phyloP scores from a whole-genome alignment of 2,888 invertebrate species.

The Trachelus tabidus region DNA sequence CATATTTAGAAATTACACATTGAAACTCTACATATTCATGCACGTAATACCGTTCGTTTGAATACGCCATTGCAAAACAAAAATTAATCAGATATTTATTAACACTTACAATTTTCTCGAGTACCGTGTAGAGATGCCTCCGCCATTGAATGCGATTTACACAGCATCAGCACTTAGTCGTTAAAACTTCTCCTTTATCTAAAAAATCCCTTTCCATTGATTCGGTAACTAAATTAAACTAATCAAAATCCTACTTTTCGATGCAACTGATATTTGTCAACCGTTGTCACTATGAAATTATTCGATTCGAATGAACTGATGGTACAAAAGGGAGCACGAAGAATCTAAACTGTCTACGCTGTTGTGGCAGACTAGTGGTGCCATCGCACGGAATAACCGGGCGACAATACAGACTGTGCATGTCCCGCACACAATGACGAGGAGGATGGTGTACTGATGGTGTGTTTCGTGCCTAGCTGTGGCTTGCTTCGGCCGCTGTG shows the following conservation, averaged over 20 bases:
- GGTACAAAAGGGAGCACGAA: neutral
- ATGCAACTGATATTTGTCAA: neutral
- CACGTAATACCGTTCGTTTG: neutral
- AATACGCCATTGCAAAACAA: neutral
- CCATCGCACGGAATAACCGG: neutral
- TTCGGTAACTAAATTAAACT: neutral
- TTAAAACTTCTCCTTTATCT: neutral
- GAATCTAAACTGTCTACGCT: neutral
- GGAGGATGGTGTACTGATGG: neutral
- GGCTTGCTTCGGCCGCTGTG: neutral
- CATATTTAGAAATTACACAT: neutral
- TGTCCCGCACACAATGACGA: neutral
- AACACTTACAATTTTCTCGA: neutral
- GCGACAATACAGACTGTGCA: neutral
- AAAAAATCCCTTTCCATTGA: neutral
- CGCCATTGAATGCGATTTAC: neutral
- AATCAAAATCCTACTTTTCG: too few species aligned
- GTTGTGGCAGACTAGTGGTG: neutral
- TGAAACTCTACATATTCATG: neutral
- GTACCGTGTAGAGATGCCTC: neutral
- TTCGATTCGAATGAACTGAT: neutral
- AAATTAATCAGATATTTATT: neutral
- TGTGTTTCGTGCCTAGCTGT: neutral
- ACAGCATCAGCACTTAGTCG: neutral
- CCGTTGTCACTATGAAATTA: neutral